A percentile compares a stretch with the other conserved stretches of the same genome.
phyloP scores from a whole-genome alignment of 1,140 invertebrate genomes.

The Caenorhabditis tropicalis region DNA sequence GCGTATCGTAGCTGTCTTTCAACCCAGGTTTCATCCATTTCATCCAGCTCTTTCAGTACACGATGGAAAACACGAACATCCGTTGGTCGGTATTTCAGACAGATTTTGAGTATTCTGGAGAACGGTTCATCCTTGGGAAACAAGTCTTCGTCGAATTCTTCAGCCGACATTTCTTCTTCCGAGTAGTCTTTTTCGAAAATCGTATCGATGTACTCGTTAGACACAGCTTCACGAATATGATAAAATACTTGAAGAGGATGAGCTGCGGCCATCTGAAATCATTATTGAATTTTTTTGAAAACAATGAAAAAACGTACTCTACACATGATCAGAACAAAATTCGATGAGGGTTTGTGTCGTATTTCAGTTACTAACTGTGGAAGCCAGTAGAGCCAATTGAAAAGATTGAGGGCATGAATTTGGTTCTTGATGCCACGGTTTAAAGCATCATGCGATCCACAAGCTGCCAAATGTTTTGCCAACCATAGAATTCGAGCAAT shows the following conservation, averaged over 20 bases:
- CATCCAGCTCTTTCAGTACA: background rate
- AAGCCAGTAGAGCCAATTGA: slow-evolving; percentile 29
- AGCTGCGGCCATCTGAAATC: slow-evolving; percentile 18
- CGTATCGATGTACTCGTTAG: background rate
- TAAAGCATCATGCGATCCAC: background rate
- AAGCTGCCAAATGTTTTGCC: background rate
- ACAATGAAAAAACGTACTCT: slow-evolving; percentile 4
- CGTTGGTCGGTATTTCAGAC: slow-evolving; percentile 31
- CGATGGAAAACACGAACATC: slow-evolving; percentile 33
- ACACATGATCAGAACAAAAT: slow-evolving; percentile 1
- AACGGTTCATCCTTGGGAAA: background rate
- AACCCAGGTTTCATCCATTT: slow-evolving; percentile 44
- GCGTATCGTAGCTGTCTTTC: slow-evolving; percentile 28
- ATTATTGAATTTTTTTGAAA: background rate
- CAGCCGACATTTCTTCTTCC: background rate
- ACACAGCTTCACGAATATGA: background rate
- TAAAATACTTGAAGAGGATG: slow-evolving; percentile 45
- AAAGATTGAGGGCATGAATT: slow-evolving; percentile 3
- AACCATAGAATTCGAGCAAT: slow-evolving; percentile 19
- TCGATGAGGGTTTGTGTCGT: background rate
- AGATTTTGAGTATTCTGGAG: background rate
- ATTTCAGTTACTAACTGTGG: slow-evolving; percentile 37
- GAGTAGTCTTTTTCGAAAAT: slow-evolving; percentile 5
- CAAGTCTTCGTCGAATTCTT: background rate
- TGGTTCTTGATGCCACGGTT: slow-evolving; percentile 37